phyloP scores from a whole-genome alignment of 2,888 invertebrate genomes.

The Pomacea canaliculata region DNA sequence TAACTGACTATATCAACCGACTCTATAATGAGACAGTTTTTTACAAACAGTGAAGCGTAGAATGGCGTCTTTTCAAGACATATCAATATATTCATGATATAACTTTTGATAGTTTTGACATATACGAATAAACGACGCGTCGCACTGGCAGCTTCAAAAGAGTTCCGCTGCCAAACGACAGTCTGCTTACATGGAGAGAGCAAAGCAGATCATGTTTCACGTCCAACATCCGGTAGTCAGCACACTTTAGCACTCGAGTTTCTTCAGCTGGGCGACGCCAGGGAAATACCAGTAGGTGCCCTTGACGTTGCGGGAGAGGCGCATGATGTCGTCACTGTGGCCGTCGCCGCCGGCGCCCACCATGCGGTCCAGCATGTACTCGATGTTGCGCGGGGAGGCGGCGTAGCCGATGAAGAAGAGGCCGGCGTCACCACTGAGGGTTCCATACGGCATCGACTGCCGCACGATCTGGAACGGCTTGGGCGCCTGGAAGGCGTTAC shows the following conservation, averaged over 20 bases:
- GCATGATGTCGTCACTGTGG: conserved; percentile 67
- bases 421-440: conserved; percentile 59
- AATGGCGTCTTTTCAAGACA: too few species aligned
- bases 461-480: conserved; percentile 68
- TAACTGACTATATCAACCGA: too few species aligned
- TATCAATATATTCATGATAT: too few species aligned
- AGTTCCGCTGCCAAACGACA: too few species aligned
- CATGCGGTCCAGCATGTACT: conserved; percentile 70
- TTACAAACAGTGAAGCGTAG: too few species aligned
- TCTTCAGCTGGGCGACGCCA: conserved; percentile 58
- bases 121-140: too few species aligned
- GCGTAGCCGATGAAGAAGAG: conserved; percentile 70
- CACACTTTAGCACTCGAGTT: conserved; percentile 38
- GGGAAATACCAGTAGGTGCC: conserved; percentile 70
- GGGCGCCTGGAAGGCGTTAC: conserved; percentile 54
- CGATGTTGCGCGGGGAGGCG: conserved; percentile 61
- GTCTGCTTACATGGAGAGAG: too few species aligned
- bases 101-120: too few species aligned
- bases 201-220: too few species aligned
- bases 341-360: conserved; percentile 64
- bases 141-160: too few species aligned
- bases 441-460: conserved; percentile 69
- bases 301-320: conserved; percentile 59
- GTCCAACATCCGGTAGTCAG: too few species aligned
- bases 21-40: too few species aligned